Conservation (phyloP, 2,113 vertebrate species). For the Thamnaconus septentrionalis region DNA sequence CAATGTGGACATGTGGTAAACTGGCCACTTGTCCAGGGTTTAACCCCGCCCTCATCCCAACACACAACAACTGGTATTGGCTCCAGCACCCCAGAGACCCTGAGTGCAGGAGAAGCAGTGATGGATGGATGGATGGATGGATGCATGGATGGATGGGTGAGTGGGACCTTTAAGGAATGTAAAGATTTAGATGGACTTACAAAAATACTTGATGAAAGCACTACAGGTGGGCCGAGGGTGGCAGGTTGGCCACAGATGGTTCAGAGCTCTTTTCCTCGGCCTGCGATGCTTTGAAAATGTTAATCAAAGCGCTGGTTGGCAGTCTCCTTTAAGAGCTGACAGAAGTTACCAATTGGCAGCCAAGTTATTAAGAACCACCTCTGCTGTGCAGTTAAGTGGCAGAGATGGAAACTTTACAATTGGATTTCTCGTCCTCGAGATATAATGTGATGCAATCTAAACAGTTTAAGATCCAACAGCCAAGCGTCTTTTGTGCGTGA, state of each 20-base stretch:
- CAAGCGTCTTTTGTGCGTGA: too few species aligned
- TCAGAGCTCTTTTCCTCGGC: conserved; percentile 22
- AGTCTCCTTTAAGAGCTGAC: conserved; percentile 13
- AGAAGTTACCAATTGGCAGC: conserved; percentile 34
- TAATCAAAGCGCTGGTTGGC: conserved; percentile 31
- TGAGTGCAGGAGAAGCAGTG: too few species aligned
- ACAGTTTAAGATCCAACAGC: background rate
- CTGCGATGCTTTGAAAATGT: conserved; percentile 24
- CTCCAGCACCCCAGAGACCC: too few species aligned
- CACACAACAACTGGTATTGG: too few species aligned
- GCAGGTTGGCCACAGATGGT: conserved; percentile 27
- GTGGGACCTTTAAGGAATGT: too few species aligned
- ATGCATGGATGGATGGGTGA: too few species aligned
- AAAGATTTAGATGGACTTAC: background rate
- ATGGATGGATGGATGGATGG: too few species aligned
- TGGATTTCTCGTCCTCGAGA: conserved; percentile 5
- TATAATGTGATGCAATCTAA: background rate
- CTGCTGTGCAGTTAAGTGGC: conserved; percentile 6
- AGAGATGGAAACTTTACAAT: conserved; percentile 10
- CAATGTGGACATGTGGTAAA: too few species aligned
- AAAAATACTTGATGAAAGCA: conserved; percentile 6
- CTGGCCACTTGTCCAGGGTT: too few species aligned
- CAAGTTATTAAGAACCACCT: conserved; percentile 13
- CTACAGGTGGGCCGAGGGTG: conserved; percentile 24
- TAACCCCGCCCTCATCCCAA: too few species aligned